Base-by-base conservation (phyloP, 1,140 invertebrate species). In the Macrotrachela quadricornifera region DNA sequence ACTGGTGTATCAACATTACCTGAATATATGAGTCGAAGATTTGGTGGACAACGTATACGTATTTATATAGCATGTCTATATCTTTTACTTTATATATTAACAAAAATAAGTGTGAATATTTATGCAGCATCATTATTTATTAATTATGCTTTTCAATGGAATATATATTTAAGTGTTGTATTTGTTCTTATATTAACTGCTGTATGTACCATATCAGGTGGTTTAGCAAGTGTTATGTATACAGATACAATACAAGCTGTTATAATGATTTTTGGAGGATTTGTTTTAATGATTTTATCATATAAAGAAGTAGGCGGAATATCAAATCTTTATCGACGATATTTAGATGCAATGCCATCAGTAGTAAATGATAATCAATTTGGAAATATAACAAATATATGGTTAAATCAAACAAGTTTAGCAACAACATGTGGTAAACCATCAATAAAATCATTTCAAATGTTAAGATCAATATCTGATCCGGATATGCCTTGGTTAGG, bases 31-130 rank as follows among this genome's bases (percentile, higher is more conserved):
- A 66, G 66, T 16, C 69, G 72, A 50, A 59, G 75, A 46, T 77
- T 77, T 61, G 75, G 74, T 16, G 73, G 76, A 30, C 63, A 68
- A 54, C 59, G 75, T 40, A 74, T 77, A 50, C 60, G 73, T 48
- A 64, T 75, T 13, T 76, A 75, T 57, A 63, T 77, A 21, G 73
- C 74, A 17, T 61, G 69, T 47, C 60, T 77, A 13, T 72, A 75
- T 9, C 63, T 77, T 10, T 63, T 75, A n/a, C 61, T 77, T 10
- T 77, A 76, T 57, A 70, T 77, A 38, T 73, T 75, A 55, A 76
- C 74, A 10, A 77, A 77, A 64, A 74, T 76, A 45, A 75, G 74
- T 21, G 74, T 76, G n/a, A 64, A 66, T 53, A 60, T 65, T 54
- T 65, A 62, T 53, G 62, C 64, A 1, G 63, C 63, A n/a, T n/a